A percentile compares a stretch with the other conserved stretches of the same genome.
Conservation (phyloP, 2,113 vertebrate species). For the Calyptomena viridis region DNA sequence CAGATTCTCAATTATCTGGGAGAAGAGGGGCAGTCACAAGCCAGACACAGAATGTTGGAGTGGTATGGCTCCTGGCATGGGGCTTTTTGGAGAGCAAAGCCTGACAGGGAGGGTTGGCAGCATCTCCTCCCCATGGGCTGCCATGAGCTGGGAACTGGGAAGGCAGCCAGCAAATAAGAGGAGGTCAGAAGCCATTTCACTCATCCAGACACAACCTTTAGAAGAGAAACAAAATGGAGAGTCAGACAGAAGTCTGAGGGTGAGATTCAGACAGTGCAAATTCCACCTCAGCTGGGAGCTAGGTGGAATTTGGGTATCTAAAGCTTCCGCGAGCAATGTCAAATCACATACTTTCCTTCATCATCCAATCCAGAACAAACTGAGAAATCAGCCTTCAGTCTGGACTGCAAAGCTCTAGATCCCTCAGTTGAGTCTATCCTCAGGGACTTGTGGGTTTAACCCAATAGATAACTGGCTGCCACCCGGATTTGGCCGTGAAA, state of each 20-base stretch:
- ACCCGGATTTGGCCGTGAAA: not conserved
- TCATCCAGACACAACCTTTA: slow-evolving; percentile 42
- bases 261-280: slow-evolving; percentile 47
- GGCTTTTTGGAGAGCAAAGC: not conserved
- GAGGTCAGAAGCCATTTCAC: slow-evolving; percentile 34
- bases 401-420: not conserved
- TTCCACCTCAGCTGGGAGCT: slow-evolving; percentile 45
- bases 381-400: not conserved
- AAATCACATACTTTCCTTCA: not conserved
- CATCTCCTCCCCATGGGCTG: not conserved
- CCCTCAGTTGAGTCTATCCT: not conserved
- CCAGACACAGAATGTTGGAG: not conserved
- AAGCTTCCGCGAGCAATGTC: slow-evolving; percentile 8
- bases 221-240: slow-evolving; percentile 51
- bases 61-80: fast-evolving
- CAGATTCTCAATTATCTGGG: not conserved
- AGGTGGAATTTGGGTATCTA: slow-evolving; percentile 51
- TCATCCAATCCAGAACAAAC: slow-evolving; percentile 5
- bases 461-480: not conserved
- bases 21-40: not conserved
- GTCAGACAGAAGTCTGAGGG: not conserved
- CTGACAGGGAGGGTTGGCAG: not conserved
- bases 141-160: not conserved
- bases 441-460: not conserved
- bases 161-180: not conserved